Evolutionary conservation across 92 coral and sea anemone species (phyloP).

Genomic region (Diadumene lineata): DNA sequence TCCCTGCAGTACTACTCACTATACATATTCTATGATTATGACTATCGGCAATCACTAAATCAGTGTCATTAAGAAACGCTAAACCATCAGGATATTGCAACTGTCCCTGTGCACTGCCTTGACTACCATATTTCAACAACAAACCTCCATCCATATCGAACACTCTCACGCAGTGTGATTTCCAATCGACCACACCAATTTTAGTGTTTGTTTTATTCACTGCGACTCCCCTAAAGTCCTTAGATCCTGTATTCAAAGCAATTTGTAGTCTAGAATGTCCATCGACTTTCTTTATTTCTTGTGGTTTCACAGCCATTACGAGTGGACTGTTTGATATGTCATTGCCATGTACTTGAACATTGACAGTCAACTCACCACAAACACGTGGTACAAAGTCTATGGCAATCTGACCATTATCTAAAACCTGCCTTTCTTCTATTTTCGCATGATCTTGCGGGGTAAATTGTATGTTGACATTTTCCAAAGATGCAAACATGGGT

Average conservation of each 20-base stretch:
- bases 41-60: constrained; percentile 15
- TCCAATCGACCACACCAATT: constrained; percentile 12
- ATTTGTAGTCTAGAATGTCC: not conserved
- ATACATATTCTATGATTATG: constrained; percentile 20
- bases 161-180: constrained; percentile 15
- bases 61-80: not conserved
- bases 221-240: constrained; percentile 5
- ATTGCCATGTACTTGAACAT: constrained; percentile 17
- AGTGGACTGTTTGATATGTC: constrained; percentile 29
- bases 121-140: constrained; percentile 11
- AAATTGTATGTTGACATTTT: constrained; percentile 10
- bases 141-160: constrained; percentile 12
- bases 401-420: constrained; percentile 4
- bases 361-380: constrained; percentile 16
- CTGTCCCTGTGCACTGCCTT: constrained; percentile 14
- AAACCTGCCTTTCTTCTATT: not conserved
- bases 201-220: constrained; percentile 16
- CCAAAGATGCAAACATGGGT: not conserved
- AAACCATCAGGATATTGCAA: constrained; percentile 10
- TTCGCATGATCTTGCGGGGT: constrained; percentile 13
- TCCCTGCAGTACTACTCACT: constrained; percentile 1
- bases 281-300: not conserved
- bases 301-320: constrained; percentile 20
- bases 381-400: constrained; percentile 18
- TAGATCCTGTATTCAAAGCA: constrained; percentile 2